Percentiles rank a stretch among this genome's conserved stretches.
Evolutionary conservation across 2,888 invertebrate genomes (phyloP).

Genomic region (Saturnia pavonia): DNA sequence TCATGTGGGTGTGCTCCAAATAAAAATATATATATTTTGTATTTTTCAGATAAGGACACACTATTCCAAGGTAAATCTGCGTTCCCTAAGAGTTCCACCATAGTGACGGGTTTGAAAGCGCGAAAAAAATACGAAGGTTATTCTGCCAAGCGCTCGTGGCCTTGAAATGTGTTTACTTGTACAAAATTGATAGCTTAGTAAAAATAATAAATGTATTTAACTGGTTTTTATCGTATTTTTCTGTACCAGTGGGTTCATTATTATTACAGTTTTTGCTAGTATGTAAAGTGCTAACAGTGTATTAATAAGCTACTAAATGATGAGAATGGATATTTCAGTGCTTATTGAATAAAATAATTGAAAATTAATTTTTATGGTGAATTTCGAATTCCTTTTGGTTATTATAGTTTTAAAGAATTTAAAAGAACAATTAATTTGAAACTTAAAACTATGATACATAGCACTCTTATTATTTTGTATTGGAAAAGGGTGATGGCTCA

Average conservation of each 20-base stretch:
- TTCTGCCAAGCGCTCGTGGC: constrained; percentile 84
- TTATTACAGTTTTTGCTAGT: neutral
- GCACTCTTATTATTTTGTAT: too few species aligned
- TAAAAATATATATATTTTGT: constrained; percentile 15
- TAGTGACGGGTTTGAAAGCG: constrained; percentile 91
- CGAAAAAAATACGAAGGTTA: constrained; percentile 91
- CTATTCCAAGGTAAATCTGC: constrained; percentile 87
- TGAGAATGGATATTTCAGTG: neutral
- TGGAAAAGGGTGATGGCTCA: too few species aligned
- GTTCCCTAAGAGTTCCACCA: constrained; percentile 91
- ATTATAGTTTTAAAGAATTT: too few species aligned
- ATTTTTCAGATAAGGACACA: constrained; percentile 69
- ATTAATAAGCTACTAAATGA: neutral
- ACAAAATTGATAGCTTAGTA: constrained; percentile 29
- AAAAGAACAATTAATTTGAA: too few species aligned
- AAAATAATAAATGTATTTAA: constrained; percentile 16
- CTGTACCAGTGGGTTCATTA: neutral
- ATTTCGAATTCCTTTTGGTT: too few species aligned
- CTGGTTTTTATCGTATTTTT: neutral
- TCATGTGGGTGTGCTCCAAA: neutral
- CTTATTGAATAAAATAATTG: too few species aligned
- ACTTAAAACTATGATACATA: too few species aligned
- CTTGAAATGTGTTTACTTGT: constrained; percentile 46
- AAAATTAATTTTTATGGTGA: too few species aligned
- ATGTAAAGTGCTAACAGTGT: neutral